phyloP scores from a whole-genome alignment of 2,113 vertebrate genomes.

The Python bivittatus region DNA sequence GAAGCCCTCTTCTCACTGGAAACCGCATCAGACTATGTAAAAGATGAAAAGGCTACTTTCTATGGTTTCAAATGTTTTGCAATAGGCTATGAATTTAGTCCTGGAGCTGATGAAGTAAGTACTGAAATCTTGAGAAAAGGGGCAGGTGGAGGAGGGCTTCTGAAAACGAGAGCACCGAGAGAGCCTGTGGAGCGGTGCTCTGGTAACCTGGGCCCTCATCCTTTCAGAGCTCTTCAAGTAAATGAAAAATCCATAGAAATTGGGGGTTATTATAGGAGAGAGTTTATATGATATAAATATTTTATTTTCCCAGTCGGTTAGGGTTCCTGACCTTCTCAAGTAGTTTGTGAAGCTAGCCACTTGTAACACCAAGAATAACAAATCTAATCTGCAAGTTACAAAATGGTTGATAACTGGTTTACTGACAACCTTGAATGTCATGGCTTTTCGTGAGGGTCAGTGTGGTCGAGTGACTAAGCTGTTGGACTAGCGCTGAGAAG shows the following conservation, averaged over 20 bases:
- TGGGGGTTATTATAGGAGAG: too few relatives aligned
- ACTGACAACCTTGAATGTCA: too few relatives aligned
- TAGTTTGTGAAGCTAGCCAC: too few relatives aligned
- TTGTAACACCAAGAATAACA: too few relatives aligned
- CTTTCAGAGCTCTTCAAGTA: not conserved
- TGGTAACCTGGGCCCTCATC: not conserved
- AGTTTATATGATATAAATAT: too few relatives aligned
- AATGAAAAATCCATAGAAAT: not conserved
- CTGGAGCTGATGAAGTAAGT: slow-evolving; percentile 90
- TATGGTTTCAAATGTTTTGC: slow-evolving; percentile 98
- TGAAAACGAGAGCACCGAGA: not conserved
- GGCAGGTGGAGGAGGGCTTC: not conserved
- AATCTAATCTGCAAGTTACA: too few relatives aligned
- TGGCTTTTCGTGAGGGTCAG: too few relatives aligned
- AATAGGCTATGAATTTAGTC: slow-evolving; percentile 97
- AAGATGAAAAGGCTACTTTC: slow-evolving; percentile 97
- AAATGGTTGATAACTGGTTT: too few relatives aligned
- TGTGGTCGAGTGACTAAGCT: too few relatives aligned
- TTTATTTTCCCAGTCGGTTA: too few relatives aligned
- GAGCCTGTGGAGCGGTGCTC: not conserved
- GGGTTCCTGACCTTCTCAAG: too few relatives aligned
- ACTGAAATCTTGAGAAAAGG: not conserved
- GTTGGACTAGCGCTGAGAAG: too few relatives aligned
- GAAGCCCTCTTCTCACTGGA: slow-evolving; percentile 96
- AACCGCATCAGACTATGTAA: slow-evolving; percentile 98